Base-by-base conservation (phyloP, 2,888 invertebrate species). In the Plagiodera versicolora region DNA sequence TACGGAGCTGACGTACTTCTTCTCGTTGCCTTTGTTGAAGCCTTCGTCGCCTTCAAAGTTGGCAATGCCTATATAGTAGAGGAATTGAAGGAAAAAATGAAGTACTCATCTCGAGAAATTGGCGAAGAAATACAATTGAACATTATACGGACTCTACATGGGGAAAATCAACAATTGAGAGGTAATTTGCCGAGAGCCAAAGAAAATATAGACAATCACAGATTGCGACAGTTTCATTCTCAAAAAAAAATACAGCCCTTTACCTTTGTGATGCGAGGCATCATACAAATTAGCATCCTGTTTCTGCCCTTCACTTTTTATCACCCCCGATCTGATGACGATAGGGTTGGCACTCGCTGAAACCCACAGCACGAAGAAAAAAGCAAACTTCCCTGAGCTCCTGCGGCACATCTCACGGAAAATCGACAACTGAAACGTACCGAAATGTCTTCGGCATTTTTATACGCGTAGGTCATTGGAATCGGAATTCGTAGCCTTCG, bases 41-140 rank as follows among this genome's bases (percentile, higher is more conserved):
- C 78, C 79, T 52, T 73, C 72, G 52, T 75, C 76, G 9, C 69
- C 75, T 57, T 76, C 76, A 44, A 70, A 74, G 58, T 75, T 74
- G 3, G 76, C 70, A 9, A 75, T 68, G 16, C 77, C 76, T 66
- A 11, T 32, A 11, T 2, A 28, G 28, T n/a, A 28, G 32, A 32
- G 32, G 32, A 32, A 32, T n/a, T n/a, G n/a, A n/a, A n/a, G n/a
- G n/a, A n/a, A n/a, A n/a, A n/a, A n/a, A n/a, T n/a, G n/a, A n/a
- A n/a, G n/a, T n/a, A n/a, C n/a, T n/a, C n/a, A n/a, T n/a, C n/a
- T n/a, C n/a, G n/a, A n/a, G n/a, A n/a, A n/a, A n/a, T n/a, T n/a
- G n/a, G n/a, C n/a, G n/a, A n/a, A n/a, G n/a, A n/a, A n/a, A n/a
- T n/a, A n/a, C n/a, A n/a, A n/a, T n/a, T n/a, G n/a, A n/a, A n/a